A percentile compares a stretch with the other conserved stretches of the same genome.
These are phyloP conservation scores for Stictonetta naevosa DNA, from an alignment of 2,113 vertebrate genomes.

Conservation along the genomic window DNA sequence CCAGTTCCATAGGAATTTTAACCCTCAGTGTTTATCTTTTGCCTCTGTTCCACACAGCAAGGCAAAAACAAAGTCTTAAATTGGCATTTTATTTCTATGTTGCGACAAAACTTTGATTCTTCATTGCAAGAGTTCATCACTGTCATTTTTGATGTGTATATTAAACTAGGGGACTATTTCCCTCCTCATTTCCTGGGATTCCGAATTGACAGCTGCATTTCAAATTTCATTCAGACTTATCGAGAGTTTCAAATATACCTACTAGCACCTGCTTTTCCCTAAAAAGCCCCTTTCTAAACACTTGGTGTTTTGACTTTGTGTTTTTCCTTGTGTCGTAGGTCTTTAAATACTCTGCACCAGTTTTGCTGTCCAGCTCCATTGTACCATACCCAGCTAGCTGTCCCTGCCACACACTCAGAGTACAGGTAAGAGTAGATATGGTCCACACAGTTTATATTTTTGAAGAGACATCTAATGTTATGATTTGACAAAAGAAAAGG, in stretches of 20 bases:
- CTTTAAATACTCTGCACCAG: conserved; percentile 80
- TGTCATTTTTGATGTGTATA: neutral
- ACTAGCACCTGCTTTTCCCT: conserved; percentile 12
- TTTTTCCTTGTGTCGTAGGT: conserved; percentile 83
- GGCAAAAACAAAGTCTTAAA: conserved; percentile 9
- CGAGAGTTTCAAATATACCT: neutral
- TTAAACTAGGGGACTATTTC: neutral
- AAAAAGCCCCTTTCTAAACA: conserved; percentile 38
- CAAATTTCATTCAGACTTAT: neutral
- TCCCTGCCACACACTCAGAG: conserved; percentile 80
- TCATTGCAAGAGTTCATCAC: conserved; percentile 7
- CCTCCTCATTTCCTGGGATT: conserved; percentile 10
- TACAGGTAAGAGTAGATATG: conserved; percentile 80
- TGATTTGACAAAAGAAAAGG: neutral
- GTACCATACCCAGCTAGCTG: conserved; percentile 79
- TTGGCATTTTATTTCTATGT: neutral
- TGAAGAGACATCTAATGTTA: neutral
- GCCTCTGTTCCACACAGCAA: neutral
- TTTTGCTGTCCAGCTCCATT: conserved; percentile 78
- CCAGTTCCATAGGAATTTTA: conserved; percentile 15
- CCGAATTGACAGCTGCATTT: neutral
- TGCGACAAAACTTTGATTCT: neutral
- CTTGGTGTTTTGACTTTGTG: conserved; percentile 75
- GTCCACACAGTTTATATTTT: conserved; percentile 46
- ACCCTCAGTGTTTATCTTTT: neutral